Evolutionary conservation across 2,113 vertebrate genomes (phyloP), one percentile per base, ranked within the genome.

Genomic region (Caracal caracal): DNA sequence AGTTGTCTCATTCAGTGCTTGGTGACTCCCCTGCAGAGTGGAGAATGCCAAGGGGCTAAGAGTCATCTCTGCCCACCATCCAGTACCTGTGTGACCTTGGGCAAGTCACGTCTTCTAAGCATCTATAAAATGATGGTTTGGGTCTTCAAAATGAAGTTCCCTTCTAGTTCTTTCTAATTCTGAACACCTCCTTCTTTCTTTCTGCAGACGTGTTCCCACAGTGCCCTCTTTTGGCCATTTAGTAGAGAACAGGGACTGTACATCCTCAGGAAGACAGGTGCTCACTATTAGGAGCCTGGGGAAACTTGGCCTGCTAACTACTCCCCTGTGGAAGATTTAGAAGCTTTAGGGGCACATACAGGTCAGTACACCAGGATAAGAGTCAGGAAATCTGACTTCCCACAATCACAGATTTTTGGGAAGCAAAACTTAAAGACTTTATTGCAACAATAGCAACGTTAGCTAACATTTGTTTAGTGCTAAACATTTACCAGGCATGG

Each of bases 221-320:
- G 94, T 83, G 95, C 97, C 96, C 96, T 97, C 98, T 98, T 26
- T 11, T 75, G 98, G 75, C 40, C 24, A 1, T 47, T 94, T 5
- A 8, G 15, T 12, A 80, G 66, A 93, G 33, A 71, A 24, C 73
- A 37, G n/a, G 43, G 10, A 11, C 47, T 17, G 26, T 8, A n/a
- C 43, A 35, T 4, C 37, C 6, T 26, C 30, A 6, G 24, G 51
- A n/a, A 40, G 49, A 9, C 10, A 6, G 15, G 22, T 0, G 10
- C 15, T 86, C 3, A 5, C 3, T 30, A 4, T 1, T 20, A 1
- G 5, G 9, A 19, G 13, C 3, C 12, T 7, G 15, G 0, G 61
- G 73, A 79, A 65, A 51, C 30, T 1, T 12, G 3, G 10, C 6
- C 4, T n/a, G 33, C 26, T 47, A 51, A 47, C 26, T 35, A 22